Evolutionary conservation across 2,797 vertebrate species (phyloP), one percentile per base, ranked within the genome.

Genomic region (Clarias pachynema): DNA sequence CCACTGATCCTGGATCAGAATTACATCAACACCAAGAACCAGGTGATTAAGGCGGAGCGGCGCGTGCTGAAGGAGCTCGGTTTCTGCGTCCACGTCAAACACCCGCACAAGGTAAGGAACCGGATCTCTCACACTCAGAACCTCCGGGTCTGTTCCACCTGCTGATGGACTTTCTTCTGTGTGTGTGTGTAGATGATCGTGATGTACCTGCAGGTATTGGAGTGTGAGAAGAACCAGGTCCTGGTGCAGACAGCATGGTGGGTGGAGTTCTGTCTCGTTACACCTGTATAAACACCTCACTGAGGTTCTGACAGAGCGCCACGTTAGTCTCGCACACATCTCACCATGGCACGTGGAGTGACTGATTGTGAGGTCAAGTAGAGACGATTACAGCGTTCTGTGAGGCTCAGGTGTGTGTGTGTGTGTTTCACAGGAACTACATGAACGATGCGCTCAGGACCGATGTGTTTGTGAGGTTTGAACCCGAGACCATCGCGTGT

Each of bases 1-100:
- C 95, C 96, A 86, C 92, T 97, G 94, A 94, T 96, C 90, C 96
- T 97, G 95, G 96, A 97, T 95, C 96, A 97, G 94, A 96, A 96
- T 94, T 97, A 97, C 96, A 97, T 97, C 94, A 96, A 96, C 93
- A 97, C 96, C 95, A 97, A 97, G 96, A 97, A 96, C 90, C 96
- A 97, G 95, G 94, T 96, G 92, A 96, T 97, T 93, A 97, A 97
- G 93, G 95, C 96, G 88, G 96, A 97, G 91, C 96, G 96, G 34
- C 94, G 96, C 92, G 93, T 97, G 88, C 93, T 97, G 91, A 97
- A 97, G 95, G 96, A 97, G 91, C 95, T 97, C 94, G 96, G 96
- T 92, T 97, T 97, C 95, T 97, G 96, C 94, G 96, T 97, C 93
- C 96, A 97, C 91, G 96, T 77, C 20, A 77, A 77, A 77, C 74